A percentile compares a stretch with the other conserved stretches of the same genome.
Conservation (phyloP, 2,113 vertebrate species). For the Arenaria interpres region DNA sequence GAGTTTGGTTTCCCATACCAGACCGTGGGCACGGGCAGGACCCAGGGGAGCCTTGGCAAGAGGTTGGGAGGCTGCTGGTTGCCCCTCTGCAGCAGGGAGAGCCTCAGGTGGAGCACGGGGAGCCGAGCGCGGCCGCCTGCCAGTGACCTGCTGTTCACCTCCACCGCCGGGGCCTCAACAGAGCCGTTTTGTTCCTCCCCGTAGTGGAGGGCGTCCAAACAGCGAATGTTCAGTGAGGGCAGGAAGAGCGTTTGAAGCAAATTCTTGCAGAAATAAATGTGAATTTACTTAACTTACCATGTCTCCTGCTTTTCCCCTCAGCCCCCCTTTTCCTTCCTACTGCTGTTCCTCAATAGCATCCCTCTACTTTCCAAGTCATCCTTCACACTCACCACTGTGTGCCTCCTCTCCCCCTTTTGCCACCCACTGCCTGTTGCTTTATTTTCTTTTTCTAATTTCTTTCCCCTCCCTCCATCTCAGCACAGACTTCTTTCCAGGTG, state of each 20-base stretch:
- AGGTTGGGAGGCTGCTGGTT: not conserved
- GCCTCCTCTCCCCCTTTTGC: slow-evolving; percentile 14
- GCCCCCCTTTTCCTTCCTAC: slow-evolving; percentile 55
- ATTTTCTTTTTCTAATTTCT: slow-evolving; percentile 58
- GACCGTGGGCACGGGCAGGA: not conserved
- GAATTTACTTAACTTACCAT: slow-evolving; percentile 75
- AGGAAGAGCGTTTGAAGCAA: slow-evolving; percentile 68
- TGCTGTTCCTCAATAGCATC: slow-evolving; percentile 62
- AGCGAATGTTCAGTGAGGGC: slow-evolving; percentile 41
- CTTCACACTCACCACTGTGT: slow-evolving; percentile 48
- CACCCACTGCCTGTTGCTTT: slow-evolving; percentile 58
- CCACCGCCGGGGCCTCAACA: not conserved
- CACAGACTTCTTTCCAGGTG: slow-evolving; percentile 50
- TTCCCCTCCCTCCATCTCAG: slow-evolving; percentile 34
- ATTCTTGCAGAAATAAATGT: slow-evolving; percentile 71
- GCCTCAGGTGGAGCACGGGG: slow-evolving; percentile 23
- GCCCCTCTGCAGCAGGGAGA: not conserved
- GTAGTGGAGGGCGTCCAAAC: slow-evolving; percentile 51
- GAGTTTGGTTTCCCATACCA: not conserved
- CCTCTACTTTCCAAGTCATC: slow-evolving; percentile 66
- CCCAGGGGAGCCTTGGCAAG: not conserved
- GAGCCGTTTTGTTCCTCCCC: slow-evolving; percentile 50
- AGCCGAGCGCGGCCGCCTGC: not conserved
- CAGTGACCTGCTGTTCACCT: slow-evolving; percentile 63
- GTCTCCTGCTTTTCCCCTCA: slow-evolving; percentile 68